These are phyloP conservation scores for Eupeodes luniger DNA, from an alignment of 2,888 invertebrate species.

Conservation along the genomic window DNA sequence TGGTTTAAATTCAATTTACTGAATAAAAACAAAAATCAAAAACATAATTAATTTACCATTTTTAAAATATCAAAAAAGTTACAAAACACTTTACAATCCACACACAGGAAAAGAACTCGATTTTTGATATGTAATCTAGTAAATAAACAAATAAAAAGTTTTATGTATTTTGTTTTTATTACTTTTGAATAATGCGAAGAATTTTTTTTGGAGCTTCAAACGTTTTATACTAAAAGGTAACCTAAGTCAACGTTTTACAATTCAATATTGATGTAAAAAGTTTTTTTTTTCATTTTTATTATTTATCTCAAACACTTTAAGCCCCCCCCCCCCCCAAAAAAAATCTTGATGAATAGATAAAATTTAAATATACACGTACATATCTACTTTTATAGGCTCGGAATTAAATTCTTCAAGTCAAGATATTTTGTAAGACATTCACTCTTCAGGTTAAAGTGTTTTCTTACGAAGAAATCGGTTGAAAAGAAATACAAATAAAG, in stretches of 20 bases:
- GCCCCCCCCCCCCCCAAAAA: not conserved
- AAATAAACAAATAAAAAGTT: slow-evolving; percentile 34
- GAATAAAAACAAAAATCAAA: not conserved
- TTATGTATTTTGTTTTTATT: slow-evolving; percentile 48
- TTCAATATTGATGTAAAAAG: slow-evolving; percentile 54
- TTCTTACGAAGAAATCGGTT: slow-evolving; percentile 63
- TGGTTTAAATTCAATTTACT: slow-evolving; percentile 6
- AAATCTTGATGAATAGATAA: slow-evolving; percentile 31
- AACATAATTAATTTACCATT: slow-evolving; percentile 19
- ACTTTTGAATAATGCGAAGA: slow-evolving; percentile 31
- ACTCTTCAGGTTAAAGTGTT: slow-evolving; percentile 45
- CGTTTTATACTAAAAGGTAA: not conserved
- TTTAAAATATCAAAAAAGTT: not conserved
- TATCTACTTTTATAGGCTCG: not conserved
- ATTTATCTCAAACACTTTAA: slow-evolving; percentile 31
- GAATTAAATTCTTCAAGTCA: not conserved
- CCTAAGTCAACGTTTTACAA: slow-evolving; percentile 14
- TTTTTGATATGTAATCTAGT: not conserved
- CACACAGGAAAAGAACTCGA: not conserved
- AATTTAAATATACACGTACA: slow-evolving; percentile 14
- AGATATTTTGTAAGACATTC: not conserved
- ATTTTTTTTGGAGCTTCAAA: slow-evolving; percentile 26
- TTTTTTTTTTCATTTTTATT: slow-evolving; percentile 19
- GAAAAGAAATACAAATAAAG: slow-evolving; percentile 35
- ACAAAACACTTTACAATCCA: not conserved